Conservation (phyloP, 2,113 vertebrate genomes). For the Cyphomyrus plagiostoma region DNA sequence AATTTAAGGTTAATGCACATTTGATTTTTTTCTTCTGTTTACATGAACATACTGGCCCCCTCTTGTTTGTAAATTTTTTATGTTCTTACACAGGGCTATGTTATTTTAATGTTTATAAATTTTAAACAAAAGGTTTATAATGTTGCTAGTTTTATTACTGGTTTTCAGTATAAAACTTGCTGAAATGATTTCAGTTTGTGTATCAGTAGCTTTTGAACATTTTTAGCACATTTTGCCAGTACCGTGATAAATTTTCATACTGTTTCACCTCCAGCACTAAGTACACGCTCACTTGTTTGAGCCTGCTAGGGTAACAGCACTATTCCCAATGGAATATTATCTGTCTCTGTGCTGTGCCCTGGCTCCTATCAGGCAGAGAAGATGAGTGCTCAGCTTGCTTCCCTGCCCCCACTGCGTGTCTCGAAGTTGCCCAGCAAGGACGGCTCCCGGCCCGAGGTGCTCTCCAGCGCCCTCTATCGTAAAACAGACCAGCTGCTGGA, state of each 20-base stretch:
- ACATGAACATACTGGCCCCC: neutral
- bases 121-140: neutral
- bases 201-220: neutral
- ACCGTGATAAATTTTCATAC: neutral
- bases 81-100: neutral
- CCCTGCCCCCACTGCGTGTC: conserved; percentile 67
- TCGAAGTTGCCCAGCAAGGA: conserved; percentile 62
- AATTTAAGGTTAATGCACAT: neutral
- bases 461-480: conserved; percentile 66
- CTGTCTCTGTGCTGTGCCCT: neutral
- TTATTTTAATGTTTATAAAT: neutral
- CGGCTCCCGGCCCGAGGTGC: conserved; percentile 50
- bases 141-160: neutral
- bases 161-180: neutral
- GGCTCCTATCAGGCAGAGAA: conserved; percentile 65
- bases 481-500: conserved; percentile 78
- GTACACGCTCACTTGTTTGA: neutral
- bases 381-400: conserved; percentile 72
- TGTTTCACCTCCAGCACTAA: neutral
- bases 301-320: neutral
- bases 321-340: neutral
- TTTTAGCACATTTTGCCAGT: neutral
- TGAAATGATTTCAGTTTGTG: neutral
- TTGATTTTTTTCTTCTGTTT: neutral
- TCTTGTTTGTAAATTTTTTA: too few relatives aligned